These are phyloP conservation scores for Pemphigus obesinymphae DNA, from an alignment of 1,140 invertebrate species.

Conservation along the genomic window DNA sequence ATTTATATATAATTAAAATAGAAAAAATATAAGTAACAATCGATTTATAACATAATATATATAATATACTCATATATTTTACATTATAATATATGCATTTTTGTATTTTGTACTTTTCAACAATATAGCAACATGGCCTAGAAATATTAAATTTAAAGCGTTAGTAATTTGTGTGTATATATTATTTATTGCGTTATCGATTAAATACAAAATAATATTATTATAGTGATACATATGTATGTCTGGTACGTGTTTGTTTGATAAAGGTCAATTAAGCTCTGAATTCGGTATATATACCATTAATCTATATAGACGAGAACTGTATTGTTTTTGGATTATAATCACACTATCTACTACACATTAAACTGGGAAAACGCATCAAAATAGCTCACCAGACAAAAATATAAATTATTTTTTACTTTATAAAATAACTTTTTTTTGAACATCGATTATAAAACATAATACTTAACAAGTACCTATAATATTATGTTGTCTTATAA, in stretches of 20 bases:
- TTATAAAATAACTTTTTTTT: too few species aligned
- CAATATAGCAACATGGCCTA: not conserved
- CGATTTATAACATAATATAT: not conserved
- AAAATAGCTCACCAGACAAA: not conserved
- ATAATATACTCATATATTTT: too few species aligned
- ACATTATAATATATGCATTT: not conserved
- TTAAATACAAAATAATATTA: constrained; percentile 6
- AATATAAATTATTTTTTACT: not conserved
- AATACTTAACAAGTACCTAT: too few species aligned
- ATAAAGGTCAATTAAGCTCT: constrained; percentile 28
- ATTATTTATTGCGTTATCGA: too few species aligned
- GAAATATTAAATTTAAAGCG: not conserved
- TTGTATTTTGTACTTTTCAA: not conserved
- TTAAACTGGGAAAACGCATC: not conserved
- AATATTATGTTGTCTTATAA: too few species aligned
- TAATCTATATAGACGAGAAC: constrained; percentile 14
- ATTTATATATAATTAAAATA: not conserved
- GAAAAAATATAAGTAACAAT: not conserved
- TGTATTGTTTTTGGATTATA: constrained; percentile 33
- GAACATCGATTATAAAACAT: too few species aligned
- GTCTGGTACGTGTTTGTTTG: constrained; percentile 4
- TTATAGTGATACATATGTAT: not conserved
- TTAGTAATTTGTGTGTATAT: not conserved
- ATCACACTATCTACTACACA: constrained; percentile 1
- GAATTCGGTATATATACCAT: not conserved